phyloP scores from a whole-genome alignment of 1,140 invertebrate genomes.

The Dryas iulia region DNA sequence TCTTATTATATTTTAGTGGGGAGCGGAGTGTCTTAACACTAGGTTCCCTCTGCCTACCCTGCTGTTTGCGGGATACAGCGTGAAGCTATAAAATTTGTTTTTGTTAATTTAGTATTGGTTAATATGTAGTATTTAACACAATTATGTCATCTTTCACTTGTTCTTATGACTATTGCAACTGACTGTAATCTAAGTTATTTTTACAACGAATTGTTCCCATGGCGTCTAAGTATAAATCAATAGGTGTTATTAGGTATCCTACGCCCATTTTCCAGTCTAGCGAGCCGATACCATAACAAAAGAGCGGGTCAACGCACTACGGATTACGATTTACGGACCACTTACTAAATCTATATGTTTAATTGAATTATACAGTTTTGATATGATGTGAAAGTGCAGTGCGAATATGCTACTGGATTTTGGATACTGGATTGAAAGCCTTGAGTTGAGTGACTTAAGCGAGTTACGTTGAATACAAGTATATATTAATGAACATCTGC shows the following conservation, averaged over 20 bases:
- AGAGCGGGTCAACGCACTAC: constrained; percentile 29
- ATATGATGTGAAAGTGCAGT: neutral
- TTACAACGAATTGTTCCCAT: neutral
- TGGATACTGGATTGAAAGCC: too few relatives aligned
- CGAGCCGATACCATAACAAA: constrained; percentile 45
- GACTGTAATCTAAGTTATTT: neutral
- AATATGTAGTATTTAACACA: too few relatives aligned
- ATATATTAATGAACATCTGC: too few relatives aligned
- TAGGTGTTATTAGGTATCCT: constrained; percentile 35
- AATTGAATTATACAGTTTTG: constrained; percentile 17
- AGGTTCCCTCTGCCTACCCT: too few relatives aligned
- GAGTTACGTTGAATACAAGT: too few relatives aligned
- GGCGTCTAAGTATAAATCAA: constrained; percentile 46
- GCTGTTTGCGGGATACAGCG: too few relatives aligned
- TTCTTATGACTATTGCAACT: neutral
- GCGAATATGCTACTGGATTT: neutral
- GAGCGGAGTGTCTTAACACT: too few relatives aligned
- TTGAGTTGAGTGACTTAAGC: too few relatives aligned
- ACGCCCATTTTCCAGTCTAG: constrained; percentile 49
- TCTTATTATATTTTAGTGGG: too few relatives aligned
- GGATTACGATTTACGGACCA: constrained; percentile 25
- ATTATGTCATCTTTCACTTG: neutral
- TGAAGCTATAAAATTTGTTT: too few relatives aligned
- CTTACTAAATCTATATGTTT: constrained; percentile 11
- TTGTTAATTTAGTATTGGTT: too few relatives aligned